Base-by-base conservation (phyloP, 1,140 invertebrate genomes). In the Neodiprion pinetum region DNA sequence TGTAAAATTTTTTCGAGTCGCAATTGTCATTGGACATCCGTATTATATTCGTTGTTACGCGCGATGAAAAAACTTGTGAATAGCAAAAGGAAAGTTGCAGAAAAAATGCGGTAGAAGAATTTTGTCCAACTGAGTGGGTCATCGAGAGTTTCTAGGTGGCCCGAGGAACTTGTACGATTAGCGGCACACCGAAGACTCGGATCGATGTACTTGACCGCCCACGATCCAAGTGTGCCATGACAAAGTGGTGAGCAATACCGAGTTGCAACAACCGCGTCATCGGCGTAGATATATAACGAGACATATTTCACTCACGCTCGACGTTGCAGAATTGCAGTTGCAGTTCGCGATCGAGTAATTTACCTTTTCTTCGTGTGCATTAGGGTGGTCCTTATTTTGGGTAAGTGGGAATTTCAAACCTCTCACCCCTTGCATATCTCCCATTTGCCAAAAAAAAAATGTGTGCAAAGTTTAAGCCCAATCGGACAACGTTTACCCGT, bases 81-180 rank as follows among this genome's bases (percentile, higher is more conserved):
- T 5, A 40, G 28, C 28, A 40, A 5, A 40, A 40, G 5, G 28
- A 40, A 40, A 40, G 5, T 40, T 40, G 28, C 28, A 40, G 28
- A 40, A 40, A 40, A 40, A 40, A 40, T 40, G 28, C 2, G 1
- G 28, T 40, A 40, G 28, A 40, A 40, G 28, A 40, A 40, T 40
- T 40, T 40, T 40, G 1, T 21, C 17, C 17, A 21, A 14, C 1
- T 10, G 17, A 73, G 50, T 78, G 76, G 79, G 79, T 83, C 80
- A 82, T 47, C 67, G 66, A 23, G 68, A 75, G 74, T 85, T 83
- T 84, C 81, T 80, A 84, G 79, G 79, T 77, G 78, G 74, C 75
- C 80, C 53, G 72, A 76, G 49, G 70, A 67, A 53, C 70, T 71
- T 14, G 11, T 5, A 14, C n/a, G n/a, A 12, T 14, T 61, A 61